Evolutionary conservation across 2,113 vertebrate genomes (phyloP), one percentile per base, ranked within the genome.

Genomic region (Nothobranchius kuhntae): DNA sequence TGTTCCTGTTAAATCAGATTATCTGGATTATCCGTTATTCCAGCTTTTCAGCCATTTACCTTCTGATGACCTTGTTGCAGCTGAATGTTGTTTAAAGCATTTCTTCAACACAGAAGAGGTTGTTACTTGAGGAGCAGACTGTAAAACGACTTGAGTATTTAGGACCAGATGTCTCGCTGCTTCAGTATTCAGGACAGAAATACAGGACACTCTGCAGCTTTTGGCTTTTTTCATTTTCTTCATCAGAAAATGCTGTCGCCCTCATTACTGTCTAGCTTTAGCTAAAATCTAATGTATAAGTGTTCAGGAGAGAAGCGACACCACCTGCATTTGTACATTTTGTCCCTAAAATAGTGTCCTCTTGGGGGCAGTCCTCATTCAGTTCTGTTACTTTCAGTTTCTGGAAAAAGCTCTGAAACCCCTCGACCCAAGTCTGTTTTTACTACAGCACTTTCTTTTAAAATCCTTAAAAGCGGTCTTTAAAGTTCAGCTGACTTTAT

Each of bases 301-400:
- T 65, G 35, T 73, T 68, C 50, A 77, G 77, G 70, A 52, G 13
- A 50, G 36, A 52, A 61, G 17, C 53, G 67, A 40, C 52, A 51
- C 59, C 14, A 44, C 30, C 74, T 69, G 40, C 5, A 3, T 45
- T 45, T 11, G 42, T 64, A 45, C 9, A 13, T 38, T 64, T 55
- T 76, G 73, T 88, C 80, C 75, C 60, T 5, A 48, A 69, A 68
- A 73, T 63, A 46, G 36, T 14, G 70, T 75, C 66, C 82, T 86
- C 80, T 42, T 50, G 76, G 74, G 82, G 14, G 54, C 60, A 83
- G 81, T 69, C 68, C 84, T 83, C 73, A 82, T 82, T 83, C 60
- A 86, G 55, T 58, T 77, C 52, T 60, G 48, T 59, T 71, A 21
- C 21, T 21, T 21, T 21, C 73, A 69, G 6, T 72, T 62, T 63